Evolutionary conservation across 2,113 vertebrate genomes (phyloP).

Genomic region (Hippopotamus amphibius): DNA sequence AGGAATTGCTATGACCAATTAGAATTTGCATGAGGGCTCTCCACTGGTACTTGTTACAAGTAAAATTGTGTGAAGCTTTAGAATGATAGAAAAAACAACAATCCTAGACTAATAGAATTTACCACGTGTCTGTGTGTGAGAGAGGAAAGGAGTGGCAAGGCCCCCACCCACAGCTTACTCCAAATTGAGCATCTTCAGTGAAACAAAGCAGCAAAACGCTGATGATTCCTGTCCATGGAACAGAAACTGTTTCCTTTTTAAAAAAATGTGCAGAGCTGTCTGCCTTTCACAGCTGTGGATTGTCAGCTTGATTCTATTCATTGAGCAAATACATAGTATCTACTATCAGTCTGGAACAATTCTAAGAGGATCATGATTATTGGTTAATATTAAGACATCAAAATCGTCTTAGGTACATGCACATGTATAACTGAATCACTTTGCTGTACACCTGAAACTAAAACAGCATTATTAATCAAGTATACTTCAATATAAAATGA

Average conservation of each 20-base stretch:
- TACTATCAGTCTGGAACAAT: too few relatives aligned
- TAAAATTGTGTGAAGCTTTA: background rate
- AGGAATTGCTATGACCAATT: background rate
- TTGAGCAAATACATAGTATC: background rate
- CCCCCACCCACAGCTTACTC: fast-evolving
- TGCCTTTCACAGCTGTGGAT: background rate
- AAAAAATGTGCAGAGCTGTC: background rate
- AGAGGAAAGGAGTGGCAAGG: background rate
- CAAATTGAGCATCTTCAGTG: background rate
- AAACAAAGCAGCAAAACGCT: too few relatives aligned
- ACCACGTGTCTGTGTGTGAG: fast-evolving
- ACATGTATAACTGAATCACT: too few relatives aligned
- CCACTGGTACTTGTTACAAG: background rate
- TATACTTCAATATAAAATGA: too few relatives aligned
- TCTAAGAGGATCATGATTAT: background rate
- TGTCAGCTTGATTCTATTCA: too few relatives aligned
- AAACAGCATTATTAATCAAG: too few relatives aligned
- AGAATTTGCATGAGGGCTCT: background rate
- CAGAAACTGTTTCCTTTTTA: background rate
- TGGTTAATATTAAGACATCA: background rate
- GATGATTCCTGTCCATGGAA: background rate
- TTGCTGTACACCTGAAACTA: too few relatives aligned
- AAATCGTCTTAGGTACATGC: background rate
- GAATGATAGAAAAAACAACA: background rate
- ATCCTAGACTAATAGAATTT: too few relatives aligned